Percentiles rank a stretch among this genome's conserved stretches.
phyloP scores from a whole-genome alignment of 2,888 invertebrate species.

The Drosophila anceps region DNA sequence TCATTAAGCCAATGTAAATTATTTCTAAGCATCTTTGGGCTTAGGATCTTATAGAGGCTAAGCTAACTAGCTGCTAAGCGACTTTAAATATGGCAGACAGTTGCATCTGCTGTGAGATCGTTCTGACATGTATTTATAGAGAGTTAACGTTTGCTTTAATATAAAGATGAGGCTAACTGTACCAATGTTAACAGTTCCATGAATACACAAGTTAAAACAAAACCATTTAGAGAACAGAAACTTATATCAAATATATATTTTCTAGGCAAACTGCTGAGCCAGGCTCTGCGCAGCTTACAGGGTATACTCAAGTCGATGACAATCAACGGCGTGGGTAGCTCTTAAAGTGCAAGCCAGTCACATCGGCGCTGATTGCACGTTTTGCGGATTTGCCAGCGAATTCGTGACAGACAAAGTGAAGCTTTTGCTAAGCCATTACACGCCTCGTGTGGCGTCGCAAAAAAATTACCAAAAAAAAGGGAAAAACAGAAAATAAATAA shows the following conservation, averaged over 20 bases:
- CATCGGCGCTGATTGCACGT: constrained; percentile 60
- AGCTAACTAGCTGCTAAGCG: too few species aligned
- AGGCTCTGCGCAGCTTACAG: neutral
- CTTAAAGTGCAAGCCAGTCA: constrained; percentile 54
- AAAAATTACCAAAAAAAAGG: constrained; percentile 10
- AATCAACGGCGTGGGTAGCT: constrained; percentile 15
- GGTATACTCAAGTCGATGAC: neutral
- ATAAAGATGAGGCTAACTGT: too few species aligned
- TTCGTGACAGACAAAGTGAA: constrained; percentile 71
- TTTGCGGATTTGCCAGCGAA: constrained; percentile 61
- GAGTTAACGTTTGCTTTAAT: too few species aligned
- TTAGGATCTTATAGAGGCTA: too few species aligned
- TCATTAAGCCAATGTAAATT: neutral
- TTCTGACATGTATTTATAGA: too few species aligned
- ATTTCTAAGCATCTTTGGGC: neutral
- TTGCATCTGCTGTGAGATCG: too few species aligned
- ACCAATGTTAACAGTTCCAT: too few species aligned
- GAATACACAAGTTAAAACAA: too few species aligned
- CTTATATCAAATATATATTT: too few species aligned
- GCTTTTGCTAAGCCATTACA: constrained; percentile 70
- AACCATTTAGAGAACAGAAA: too few species aligned
- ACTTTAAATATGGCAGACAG: too few species aligned
- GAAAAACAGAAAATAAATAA: constrained; percentile 10
- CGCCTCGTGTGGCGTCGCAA: constrained; percentile 31
- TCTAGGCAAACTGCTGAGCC: neutral